A percentile compares a stretch with the other conserved stretches of the same genome.
Conservation (phyloP, 2,888 invertebrate species). For the Phyto melanocephala region DNA sequence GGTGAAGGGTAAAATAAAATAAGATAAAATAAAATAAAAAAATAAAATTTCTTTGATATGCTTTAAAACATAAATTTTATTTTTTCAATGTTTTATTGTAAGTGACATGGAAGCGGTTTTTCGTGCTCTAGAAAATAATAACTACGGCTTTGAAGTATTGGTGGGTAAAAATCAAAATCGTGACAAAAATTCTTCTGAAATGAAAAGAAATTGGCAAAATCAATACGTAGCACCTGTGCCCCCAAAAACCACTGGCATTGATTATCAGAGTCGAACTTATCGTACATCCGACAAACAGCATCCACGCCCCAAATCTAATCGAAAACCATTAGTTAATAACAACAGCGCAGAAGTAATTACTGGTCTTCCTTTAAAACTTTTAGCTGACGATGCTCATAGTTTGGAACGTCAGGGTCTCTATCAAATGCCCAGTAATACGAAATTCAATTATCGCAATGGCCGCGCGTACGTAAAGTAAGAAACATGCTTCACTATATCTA, state of each 20-base stretch:
- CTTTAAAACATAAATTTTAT: no score
- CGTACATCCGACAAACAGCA: conserved; percentile 66
- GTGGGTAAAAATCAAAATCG: conserved; percentile 55
- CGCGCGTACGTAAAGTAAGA: conserved; percentile 69
- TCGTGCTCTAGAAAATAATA: conserved; percentile 66
- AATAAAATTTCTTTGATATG: no score
- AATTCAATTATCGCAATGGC: conserved; percentile 69
- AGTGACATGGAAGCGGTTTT: conserved; percentile 70
- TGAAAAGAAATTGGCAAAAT: not conserved
- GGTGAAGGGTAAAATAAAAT: no score
- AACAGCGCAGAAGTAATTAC: conserved; percentile 58
- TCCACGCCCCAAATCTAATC: conserved; percentile 69
- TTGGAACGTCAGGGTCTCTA: conserved; percentile 69
- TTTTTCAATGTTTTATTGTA: no score
- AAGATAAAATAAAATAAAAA: no score
- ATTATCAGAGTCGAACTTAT: conserved; percentile 67
- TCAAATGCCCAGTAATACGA: conserved; percentile 53
- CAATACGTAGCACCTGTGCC: conserved; percentile 19
- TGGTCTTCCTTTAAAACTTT: conserved; percentile 18
- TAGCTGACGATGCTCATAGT: conserved; percentile 70
- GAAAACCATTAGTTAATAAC: conserved; percentile 20
- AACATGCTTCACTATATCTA: no score
- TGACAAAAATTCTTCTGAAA: not conserved
- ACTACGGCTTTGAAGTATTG: conserved; percentile 65
- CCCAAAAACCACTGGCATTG: conserved; percentile 51